Percentiles rank a stretch among this genome's conserved stretches.
Evolutionary conservation across 2,888 invertebrate species (phyloP).

Genomic region (Kryphioiulus occultus): DNA sequence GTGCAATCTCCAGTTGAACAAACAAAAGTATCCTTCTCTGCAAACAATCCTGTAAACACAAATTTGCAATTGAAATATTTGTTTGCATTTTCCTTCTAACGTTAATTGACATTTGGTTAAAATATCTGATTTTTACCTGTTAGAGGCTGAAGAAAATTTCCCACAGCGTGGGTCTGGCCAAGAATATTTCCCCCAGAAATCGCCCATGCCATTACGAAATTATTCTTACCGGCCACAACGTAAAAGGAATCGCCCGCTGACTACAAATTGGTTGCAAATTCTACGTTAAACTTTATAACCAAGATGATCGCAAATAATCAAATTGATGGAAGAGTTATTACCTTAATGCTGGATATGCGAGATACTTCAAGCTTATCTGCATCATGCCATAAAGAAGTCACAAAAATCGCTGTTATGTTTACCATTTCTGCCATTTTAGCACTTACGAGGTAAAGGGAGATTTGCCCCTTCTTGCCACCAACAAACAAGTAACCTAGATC

Average conservation of each 20-base stretch:
- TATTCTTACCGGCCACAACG: neutral
- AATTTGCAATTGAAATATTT: neutral
- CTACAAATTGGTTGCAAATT: neutral
- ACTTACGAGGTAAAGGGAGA: neutral
- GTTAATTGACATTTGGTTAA: neutral
- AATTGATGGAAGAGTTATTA: neutral
- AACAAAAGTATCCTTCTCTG: neutral
- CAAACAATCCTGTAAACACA: neutral
- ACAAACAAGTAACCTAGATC: neutral
- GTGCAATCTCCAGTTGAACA: neutral
- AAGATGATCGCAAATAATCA: neutral
- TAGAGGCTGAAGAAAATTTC: neutral
- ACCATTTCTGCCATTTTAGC: neutral
- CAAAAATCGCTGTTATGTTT: neutral
- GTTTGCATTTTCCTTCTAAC: neutral
- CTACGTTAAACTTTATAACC: neutral
- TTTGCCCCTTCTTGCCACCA: neutral
- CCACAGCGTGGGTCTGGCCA: neutral
- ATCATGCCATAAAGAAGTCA: neutral
- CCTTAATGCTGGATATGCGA: neutral
- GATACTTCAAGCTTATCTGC: neutral
- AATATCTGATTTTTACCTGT: constrained; percentile 4
- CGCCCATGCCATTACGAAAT: neutral
- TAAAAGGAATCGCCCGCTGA: neutral
- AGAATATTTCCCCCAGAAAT: neutral